phyloP scores from a whole-genome alignment of 1,140 invertebrate genomes.

The Heliconius himera region DNA sequence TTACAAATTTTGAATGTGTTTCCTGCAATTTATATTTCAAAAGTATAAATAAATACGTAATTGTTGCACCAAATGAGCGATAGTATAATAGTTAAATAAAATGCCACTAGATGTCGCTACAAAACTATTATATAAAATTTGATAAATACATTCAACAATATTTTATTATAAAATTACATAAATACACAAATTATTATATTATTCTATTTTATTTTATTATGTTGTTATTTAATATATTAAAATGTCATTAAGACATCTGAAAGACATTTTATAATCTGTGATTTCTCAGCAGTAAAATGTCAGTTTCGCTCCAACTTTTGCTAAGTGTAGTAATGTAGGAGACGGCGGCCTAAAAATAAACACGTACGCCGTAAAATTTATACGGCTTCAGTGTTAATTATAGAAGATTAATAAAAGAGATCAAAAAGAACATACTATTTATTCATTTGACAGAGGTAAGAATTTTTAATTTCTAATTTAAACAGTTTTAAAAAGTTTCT shows the following conservation, averaged over 20 bases:
- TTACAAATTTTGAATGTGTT: too few species aligned
- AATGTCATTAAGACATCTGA: background rate
- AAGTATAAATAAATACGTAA: too few species aligned
- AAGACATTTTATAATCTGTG: slow-evolving; percentile 27
- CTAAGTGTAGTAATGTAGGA: slow-evolving; percentile 47
- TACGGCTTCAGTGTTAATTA: slow-evolving; percentile 52
- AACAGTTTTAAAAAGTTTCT: background rate
- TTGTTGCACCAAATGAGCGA: too few species aligned
- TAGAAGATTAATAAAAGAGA: background rate
- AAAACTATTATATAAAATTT: background rate
- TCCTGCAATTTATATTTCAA: too few species aligned
- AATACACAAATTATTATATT: background rate
- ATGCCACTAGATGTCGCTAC: background rate
- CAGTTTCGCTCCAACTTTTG: slow-evolving; percentile 57
- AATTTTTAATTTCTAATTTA: background rate
- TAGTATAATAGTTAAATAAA: background rate
- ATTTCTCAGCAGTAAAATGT: slow-evolving; percentile 30
- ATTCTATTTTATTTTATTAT: background rate
- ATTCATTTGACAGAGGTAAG: background rate
- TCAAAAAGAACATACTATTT: background rate
- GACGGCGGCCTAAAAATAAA: slow-evolving; percentile 48
- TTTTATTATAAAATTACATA: background rate
- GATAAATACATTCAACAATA: background rate
- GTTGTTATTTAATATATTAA: background rate
- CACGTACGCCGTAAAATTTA: slow-evolving; percentile 51